phyloP scores from a whole-genome alignment of 2,113 vertebrate genomes.

The Stegastes partitus region DNA sequence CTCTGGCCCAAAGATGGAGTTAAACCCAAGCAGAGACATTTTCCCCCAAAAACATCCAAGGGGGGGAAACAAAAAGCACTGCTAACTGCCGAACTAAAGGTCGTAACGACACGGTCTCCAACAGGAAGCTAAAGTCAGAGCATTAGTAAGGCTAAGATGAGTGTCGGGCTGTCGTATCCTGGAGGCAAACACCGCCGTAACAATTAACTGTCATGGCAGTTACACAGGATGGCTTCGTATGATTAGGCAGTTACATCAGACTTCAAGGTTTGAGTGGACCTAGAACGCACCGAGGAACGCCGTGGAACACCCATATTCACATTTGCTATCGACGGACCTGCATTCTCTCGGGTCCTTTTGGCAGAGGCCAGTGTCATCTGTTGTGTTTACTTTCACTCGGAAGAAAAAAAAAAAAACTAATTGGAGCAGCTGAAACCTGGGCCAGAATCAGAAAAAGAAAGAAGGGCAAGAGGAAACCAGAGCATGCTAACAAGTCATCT shows the following conservation, averaged over 20 bases:
- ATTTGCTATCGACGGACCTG: neutral
- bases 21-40: slow-evolving; percentile 41
- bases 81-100: slow-evolving; percentile 57
- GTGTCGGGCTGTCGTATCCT: slow-evolving; percentile 22
- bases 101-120: slow-evolving; percentile 14
- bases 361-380: slow-evolving; percentile 23
- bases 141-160: slow-evolving; percentile 53
- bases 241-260: slow-evolving; percentile 15
- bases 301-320: neutral
- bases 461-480: slow-evolving; percentile 23
- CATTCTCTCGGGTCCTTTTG: slow-evolving; percentile 23
- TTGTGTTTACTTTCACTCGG: slow-evolving; percentile 2
- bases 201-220: slow-evolving; percentile 1
- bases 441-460: slow-evolving; percentile 28
- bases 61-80: slow-evolving; percentile 15
- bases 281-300: neutral
- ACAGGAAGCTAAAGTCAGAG: slow-evolving; percentile 7
- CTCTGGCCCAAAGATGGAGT: slow-evolving; percentile 39
- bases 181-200: slow-evolving; percentile 14
- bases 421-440: slow-evolving; percentile 29
- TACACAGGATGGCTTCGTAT: slow-evolving; percentile 35
- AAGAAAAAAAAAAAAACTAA: slow-evolving; percentile 20
- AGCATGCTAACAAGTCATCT: slow-evolving; percentile 69
- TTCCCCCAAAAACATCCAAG: slow-evolving; percentile 32
- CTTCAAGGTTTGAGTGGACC: slow-evolving; percentile 8